phyloP scores from a whole-genome alignment of 2,888 invertebrate genomes.

The Ganaspis brasiliensis region DNA sequence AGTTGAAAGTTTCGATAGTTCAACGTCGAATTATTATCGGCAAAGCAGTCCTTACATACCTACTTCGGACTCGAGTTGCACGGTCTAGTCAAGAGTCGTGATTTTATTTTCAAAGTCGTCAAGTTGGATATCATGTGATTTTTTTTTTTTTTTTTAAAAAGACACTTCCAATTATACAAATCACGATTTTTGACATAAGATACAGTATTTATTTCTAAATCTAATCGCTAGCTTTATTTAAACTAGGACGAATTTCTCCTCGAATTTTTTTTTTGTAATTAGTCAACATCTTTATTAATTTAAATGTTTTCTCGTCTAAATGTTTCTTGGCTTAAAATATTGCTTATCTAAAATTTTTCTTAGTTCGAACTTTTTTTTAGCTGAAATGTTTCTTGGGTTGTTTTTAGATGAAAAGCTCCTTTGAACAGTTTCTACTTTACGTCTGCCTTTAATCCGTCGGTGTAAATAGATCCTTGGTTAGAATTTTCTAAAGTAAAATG shows the following conservation, averaged over 20 bases:
- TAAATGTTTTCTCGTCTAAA: background rate
- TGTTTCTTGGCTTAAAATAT: background rate
- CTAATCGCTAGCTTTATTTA: slow-evolving; percentile 22
- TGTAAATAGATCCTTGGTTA: no score
- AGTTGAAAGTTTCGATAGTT: slow-evolving; percentile 74
- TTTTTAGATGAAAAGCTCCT: no score
- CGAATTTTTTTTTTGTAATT: background rate
- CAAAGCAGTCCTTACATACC: slow-evolving; percentile 75
- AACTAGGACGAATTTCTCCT: background rate
- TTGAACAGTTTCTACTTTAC: no score
- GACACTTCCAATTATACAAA: slow-evolving; percentile 19
- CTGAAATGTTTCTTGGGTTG: no score
- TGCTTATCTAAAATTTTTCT: background rate
- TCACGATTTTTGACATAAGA: slow-evolving; percentile 29
- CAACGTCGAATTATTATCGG: slow-evolving; percentile 73
- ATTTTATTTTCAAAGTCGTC: slow-evolving; percentile 36
- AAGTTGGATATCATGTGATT: slow-evolving; percentile 26
- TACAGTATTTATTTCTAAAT: slow-evolving; percentile 42
- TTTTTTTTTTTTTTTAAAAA: slow-evolving; percentile 2
- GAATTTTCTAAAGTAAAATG: no score
- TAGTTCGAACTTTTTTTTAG: no score
- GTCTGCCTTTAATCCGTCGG: no score
- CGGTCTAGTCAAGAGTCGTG: slow-evolving; percentile 70
- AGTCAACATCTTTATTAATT: background rate
- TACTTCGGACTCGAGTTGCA: slow-evolving; percentile 75